These are phyloP conservation scores for Amblyornis subalaris DNA, from an alignment of 2,113 vertebrate genomes.

Conservation along the genomic window DNA sequence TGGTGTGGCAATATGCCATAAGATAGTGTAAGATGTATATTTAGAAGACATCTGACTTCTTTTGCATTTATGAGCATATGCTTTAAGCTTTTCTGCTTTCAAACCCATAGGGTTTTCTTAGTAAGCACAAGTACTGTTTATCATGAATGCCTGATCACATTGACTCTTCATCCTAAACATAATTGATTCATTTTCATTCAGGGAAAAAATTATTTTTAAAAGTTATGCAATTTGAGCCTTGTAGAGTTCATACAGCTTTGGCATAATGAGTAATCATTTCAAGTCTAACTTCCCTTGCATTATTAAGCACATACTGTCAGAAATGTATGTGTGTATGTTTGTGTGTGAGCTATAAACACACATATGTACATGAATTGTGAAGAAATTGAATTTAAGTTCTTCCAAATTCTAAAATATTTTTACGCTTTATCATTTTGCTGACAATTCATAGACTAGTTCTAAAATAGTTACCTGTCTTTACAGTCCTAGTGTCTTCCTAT, in stretches of 20 bases:
- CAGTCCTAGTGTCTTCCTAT: neutral
- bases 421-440: neutral
- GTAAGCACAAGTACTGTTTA: neutral
- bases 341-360: neutral
- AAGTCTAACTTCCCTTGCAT: neutral
- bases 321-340: accelerated
- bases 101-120: neutral
- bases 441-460: neutral
- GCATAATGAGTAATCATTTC: neutral
- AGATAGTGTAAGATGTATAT: neutral
- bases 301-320: neutral
- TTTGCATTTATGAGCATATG: neutral
- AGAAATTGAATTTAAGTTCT: neutral
- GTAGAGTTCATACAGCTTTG: neutral
- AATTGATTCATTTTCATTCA: neutral
- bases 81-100: neutral
- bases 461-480: neutral
- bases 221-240: neutral
- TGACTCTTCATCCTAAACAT: neutral
- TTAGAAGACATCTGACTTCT: neutral
- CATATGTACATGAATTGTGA: accelerated
- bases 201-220: neutral
- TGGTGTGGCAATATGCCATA: neutral
- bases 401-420: neutral
- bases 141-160: neutral